Conservation (phyloP, 2,797 vertebrate genomes). For the Ciconia nigra region DNA sequence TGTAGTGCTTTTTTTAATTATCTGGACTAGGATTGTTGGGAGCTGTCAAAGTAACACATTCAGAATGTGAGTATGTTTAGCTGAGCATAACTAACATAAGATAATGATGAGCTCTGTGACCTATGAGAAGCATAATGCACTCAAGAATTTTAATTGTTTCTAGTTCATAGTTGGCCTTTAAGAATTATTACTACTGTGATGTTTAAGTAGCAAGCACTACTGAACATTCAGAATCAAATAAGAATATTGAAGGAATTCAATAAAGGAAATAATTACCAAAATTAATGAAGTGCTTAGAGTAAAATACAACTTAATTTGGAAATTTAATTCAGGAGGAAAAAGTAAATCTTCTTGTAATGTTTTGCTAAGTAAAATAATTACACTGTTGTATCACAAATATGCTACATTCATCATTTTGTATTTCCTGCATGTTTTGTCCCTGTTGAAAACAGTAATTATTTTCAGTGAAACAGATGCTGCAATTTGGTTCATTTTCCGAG, state of each 20-base stretch:
- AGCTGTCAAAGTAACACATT: background rate
- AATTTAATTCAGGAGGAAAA: constrained; percentile 8
- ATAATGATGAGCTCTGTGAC: background rate
- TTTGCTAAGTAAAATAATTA: constrained; percentile 37
- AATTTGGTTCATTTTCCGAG: constrained; percentile 3
- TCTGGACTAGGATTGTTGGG: background rate
- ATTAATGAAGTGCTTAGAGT: constrained; percentile 2
- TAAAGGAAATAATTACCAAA: constrained; percentile 26
- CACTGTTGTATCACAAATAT: background rate
- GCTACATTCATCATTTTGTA: constrained; percentile 1
- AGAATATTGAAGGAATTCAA: background rate
- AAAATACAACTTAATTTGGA: background rate
- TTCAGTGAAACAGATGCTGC: background rate
- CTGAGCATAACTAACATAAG: background rate
- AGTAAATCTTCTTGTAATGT: background rate
- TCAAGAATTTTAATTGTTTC: background rate
- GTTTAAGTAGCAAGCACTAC: background rate
- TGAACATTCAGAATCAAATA: background rate
- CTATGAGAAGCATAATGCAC: background rate
- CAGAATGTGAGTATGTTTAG: background rate
- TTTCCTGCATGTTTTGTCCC: background rate
- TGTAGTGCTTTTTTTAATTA: background rate
- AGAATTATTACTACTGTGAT: background rate
- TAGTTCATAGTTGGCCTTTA: background rate
- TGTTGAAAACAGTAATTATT: constrained; percentile 11